Evolutionary conservation across 2,888 invertebrate species (phyloP).

Genomic region (Melanargia galathea): DNA sequence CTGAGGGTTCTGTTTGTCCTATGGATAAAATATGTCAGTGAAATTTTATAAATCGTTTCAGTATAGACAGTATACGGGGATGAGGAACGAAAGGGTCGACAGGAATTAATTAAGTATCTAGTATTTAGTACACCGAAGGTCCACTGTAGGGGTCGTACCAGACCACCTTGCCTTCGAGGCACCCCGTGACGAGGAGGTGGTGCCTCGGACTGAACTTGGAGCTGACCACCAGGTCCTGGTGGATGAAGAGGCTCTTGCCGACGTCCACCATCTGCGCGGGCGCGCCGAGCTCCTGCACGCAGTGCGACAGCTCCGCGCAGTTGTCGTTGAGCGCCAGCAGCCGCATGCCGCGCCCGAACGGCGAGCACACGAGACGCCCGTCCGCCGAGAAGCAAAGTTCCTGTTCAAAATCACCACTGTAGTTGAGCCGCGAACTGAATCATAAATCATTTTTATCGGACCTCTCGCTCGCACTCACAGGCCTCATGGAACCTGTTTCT

Average conservation of each 20-base stretch:
- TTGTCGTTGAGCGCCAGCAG: slow-evolving; percentile 89
- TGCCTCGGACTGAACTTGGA: slow-evolving; percentile 95
- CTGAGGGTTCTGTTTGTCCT: too few species aligned
- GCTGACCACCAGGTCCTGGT: slow-evolving; percentile 92
- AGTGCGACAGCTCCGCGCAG: slow-evolving; percentile 90
- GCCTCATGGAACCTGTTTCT: too few species aligned
- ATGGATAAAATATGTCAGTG: too few species aligned
- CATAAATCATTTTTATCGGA: too few species aligned
- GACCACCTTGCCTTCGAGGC: slow-evolving; percentile 92
- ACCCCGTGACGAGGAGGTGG: slow-evolving; percentile 94
- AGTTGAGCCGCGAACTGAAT: too few species aligned
- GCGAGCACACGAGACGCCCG: slow-evolving; percentile 94
- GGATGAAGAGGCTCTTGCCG: slow-evolving; percentile 86
- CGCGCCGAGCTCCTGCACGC: slow-evolving; percentile 55
- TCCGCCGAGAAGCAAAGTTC: slow-evolving; percentile 95
- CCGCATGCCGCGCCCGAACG: slow-evolving; percentile 93
- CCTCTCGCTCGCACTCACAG: too few species aligned
- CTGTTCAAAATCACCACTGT: slow-evolving; percentile 50
- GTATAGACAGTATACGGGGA: not conserved
- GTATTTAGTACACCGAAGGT: slow-evolving; percentile 56
- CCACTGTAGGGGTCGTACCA: slow-evolving; percentile 91
- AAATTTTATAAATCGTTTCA: too few species aligned
- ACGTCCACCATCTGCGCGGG: slow-evolving; percentile 79
- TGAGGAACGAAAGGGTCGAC: slow-evolving; percentile 39
- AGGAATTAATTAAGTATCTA: slow-evolving; percentile 49